Conservation (phyloP, 1,140 invertebrate genomes). For the Leucophenga varia region DNA sequence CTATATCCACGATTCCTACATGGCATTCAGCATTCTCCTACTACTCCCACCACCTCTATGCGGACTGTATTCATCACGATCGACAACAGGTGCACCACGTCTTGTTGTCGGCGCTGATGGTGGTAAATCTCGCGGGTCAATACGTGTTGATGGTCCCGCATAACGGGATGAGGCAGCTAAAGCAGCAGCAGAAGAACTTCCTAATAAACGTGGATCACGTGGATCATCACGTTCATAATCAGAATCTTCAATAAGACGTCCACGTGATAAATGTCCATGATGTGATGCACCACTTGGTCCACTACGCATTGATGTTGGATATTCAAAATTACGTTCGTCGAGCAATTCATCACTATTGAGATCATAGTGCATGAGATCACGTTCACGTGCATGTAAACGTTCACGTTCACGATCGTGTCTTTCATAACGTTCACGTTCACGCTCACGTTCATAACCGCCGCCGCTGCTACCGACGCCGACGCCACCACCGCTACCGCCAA, state of each 20-base stretch:
- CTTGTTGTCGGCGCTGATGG: conserved; percentile 24
- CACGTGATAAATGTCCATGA: conserved; percentile 42
- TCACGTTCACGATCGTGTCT: conserved; percentile 33
- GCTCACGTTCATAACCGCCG: conserved; percentile 22
- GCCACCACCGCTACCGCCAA: conserved; percentile 21
- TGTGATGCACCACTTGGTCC: conserved; percentile 45
- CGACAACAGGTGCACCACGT: conserved; percentile 22
- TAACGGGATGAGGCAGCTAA: conserved; percentile 24
- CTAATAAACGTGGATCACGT: too few relatives aligned
- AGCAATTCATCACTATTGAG: conserved; percentile 52
- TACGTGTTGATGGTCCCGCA: conserved; percentile 29
- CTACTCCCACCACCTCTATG: conserved; percentile 56
- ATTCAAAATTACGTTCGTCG: conserved; percentile 50
- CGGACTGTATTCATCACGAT: conserved; percentile 55
- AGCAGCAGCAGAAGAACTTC: conserved; percentile 20
- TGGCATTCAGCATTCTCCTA: conserved; percentile 57
- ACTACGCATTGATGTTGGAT: conserved; percentile 40
- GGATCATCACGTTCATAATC: conserved; percentile 49
- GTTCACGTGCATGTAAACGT: conserved; percentile 46
- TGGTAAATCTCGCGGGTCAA: conserved; percentile 30
- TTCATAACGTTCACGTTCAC: conserved; percentile 33
- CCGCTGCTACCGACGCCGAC: conserved; percentile 15
- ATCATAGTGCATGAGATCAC: conserved; percentile 54
- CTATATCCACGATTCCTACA: conserved; percentile 59
- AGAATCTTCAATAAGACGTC: conserved; percentile 41